Evolutionary conservation across 2,888 invertebrate genomes (phyloP).

Genomic region (Eristalis tenax): DNA sequence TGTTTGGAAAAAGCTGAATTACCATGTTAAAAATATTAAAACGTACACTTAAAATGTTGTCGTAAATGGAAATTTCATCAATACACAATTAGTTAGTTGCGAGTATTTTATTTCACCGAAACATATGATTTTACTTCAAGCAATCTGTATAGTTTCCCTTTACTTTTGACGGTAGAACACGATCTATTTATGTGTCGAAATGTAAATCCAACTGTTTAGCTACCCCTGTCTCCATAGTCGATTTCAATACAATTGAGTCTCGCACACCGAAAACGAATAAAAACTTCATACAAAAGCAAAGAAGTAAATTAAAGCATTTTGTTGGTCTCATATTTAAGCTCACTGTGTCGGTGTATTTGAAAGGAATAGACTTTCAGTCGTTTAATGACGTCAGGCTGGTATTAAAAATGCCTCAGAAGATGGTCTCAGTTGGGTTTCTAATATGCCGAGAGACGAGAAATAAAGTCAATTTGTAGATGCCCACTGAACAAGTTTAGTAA

Average conservation of each 20-base stretch:
- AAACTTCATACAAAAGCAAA: slow-evolving; percentile 55
- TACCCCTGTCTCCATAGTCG: slow-evolving; percentile 50
- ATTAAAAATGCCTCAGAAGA: slow-evolving; percentile 60
- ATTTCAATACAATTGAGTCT: slow-evolving; percentile 63
- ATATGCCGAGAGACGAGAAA: slow-evolving; percentile 43
- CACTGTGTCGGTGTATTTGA: slow-evolving; percentile 61
- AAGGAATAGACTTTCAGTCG: slow-evolving; percentile 67
- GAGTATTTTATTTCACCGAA: too few species aligned
- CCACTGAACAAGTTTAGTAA: slow-evolving; percentile 46
- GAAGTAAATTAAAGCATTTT: slow-evolving; percentile 64
- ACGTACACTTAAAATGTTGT: too few species aligned
- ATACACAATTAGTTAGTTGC: too few species aligned
- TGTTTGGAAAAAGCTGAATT: too few species aligned
- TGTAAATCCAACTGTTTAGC: slow-evolving; percentile 1
- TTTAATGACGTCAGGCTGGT: slow-evolving; percentile 61
- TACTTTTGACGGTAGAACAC: too few species aligned
- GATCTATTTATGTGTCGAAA: neutral
- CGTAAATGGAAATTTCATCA: too few species aligned
- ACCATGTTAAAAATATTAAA: too few species aligned
- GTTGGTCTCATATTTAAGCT: slow-evolving; percentile 40
- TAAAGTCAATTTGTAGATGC: slow-evolving; percentile 41
- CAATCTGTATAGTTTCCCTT: too few species aligned
- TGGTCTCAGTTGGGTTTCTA: slow-evolving; percentile 65
- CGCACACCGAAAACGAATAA: slow-evolving; percentile 49
- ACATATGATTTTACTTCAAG: too few species aligned